Evolutionary conservation across 1,140 invertebrate species (phyloP).

Genomic region (Druon quercuslanigerum): DNA sequence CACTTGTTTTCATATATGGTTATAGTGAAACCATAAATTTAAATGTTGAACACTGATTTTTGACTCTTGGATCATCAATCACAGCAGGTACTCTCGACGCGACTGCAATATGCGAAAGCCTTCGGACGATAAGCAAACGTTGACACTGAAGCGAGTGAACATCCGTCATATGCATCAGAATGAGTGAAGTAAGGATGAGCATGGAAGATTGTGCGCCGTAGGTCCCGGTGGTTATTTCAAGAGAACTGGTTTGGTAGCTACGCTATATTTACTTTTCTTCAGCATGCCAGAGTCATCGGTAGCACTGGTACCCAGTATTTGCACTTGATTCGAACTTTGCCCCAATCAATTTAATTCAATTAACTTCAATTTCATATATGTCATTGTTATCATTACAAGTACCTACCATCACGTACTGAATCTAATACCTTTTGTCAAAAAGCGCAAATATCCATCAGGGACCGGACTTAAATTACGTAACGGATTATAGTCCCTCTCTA

Average conservation of each 20-base stretch:
- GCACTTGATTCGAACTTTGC: not conserved
- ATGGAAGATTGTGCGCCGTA: slow-evolving; percentile 17
- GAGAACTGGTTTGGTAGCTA: slow-evolving; percentile 69
- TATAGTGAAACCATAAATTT: too few relatives aligned
- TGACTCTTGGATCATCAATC: not conserved
- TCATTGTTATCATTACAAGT: too few relatives aligned
- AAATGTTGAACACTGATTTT: not conserved
- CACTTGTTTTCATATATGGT: too few relatives aligned
- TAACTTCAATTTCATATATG: too few relatives aligned
- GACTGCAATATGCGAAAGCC: not conserved
- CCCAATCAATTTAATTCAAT: not conserved
- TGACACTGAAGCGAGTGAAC: not conserved
- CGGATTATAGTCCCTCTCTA: too few relatives aligned
- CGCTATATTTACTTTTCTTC: slow-evolving; percentile 69
- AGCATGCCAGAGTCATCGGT: slow-evolving; percentile 50
- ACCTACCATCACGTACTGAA: too few relatives aligned
- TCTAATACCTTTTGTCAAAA: too few relatives aligned
- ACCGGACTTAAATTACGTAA: too few relatives aligned
- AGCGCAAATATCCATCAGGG: too few relatives aligned
- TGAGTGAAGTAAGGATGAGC: not conserved
- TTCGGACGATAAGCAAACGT: not conserved
- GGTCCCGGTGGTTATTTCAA: slow-evolving; percentile 67
- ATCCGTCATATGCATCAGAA: not conserved
- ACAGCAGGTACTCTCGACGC: not conserved
- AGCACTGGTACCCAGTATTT: not conserved